phyloP scores from a whole-genome alignment of 2,113 vertebrate genomes.

The Eulacestoma nigropectus region DNA sequence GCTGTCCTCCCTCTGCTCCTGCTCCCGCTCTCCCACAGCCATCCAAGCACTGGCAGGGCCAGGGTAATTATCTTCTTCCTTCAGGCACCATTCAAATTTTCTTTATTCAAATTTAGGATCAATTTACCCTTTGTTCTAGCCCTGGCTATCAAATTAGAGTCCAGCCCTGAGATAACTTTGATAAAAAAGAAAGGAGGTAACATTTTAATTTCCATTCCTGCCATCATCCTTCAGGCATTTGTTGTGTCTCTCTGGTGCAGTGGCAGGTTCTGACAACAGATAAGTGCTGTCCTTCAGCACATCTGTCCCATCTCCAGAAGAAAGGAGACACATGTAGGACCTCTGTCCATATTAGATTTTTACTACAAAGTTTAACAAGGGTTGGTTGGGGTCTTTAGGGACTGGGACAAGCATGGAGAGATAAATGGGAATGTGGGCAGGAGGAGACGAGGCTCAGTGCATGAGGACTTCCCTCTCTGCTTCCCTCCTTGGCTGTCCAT shows the following conservation, averaged over 20 bases:
- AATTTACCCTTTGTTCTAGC: slow-evolving; percentile 43
- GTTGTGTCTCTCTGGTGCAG: neutral
- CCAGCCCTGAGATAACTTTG: neutral
- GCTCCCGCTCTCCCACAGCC: neutral
- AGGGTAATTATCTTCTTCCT: slow-evolving; percentile 6
- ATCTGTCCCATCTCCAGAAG: neutral
- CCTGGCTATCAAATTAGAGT: neutral
- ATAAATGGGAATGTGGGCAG: neutral
- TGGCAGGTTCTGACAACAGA: neutral
- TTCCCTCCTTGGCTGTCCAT: neutral
- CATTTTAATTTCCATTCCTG: neutral
- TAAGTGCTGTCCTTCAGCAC: neutral
- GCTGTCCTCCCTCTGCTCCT: neutral
- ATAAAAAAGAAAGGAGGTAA: neutral
- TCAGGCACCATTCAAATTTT: slow-evolving; percentile 52
- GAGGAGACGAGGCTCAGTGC: neutral
- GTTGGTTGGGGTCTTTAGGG: neutral
- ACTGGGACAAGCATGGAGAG: neutral
- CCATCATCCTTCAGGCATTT: neutral
- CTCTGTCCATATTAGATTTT: neutral
- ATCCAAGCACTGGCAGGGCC: neutral
- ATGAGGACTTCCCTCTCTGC: neutral
- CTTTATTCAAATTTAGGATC: slow-evolving; percentile 57
- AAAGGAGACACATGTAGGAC: neutral
- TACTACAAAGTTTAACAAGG: neutral